These are phyloP conservation scores for Hemichromis elongatus DNA, from an alignment of 2,113 vertebrate genomes.

Conservation along the genomic window DNA sequence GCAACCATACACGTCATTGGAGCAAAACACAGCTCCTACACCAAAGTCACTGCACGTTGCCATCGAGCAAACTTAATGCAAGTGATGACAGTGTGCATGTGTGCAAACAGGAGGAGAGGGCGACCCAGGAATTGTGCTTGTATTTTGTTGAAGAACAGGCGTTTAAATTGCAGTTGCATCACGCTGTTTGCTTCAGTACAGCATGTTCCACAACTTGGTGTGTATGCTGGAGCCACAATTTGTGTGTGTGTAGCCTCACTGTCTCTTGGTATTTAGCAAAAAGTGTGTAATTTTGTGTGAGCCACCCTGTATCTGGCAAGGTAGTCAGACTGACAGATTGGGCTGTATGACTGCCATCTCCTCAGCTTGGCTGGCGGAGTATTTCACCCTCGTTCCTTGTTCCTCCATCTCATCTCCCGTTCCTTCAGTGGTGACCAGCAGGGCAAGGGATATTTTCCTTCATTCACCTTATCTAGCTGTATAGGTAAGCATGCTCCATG, in stretches of 20 bases:
- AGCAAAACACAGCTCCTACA: background rate
- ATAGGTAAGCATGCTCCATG: background rate
- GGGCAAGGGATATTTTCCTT: constrained; percentile 20
- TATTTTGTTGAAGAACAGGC: background rate
- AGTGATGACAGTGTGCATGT: background rate
- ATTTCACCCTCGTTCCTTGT: constrained; percentile 21
- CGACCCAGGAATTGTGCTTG: background rate
- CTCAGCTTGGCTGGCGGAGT: constrained; percentile 50
- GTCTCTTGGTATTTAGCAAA: constrained; percentile 56
- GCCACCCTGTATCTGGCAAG: constrained; percentile 63
- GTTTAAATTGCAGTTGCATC: background rate
- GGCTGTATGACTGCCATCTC: constrained; percentile 65
- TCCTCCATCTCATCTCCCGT: constrained; percentile 29
- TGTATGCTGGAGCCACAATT: constrained; percentile 8
- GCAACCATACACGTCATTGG: background rate
- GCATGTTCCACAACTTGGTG: constrained; percentile 32
- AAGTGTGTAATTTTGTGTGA: constrained; percentile 58
- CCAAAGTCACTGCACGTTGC: background rate
- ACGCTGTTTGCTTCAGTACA: constrained; percentile 23
- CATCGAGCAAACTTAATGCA: background rate
- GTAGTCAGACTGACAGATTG: constrained; percentile 73
- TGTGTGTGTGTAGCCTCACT: background rate
- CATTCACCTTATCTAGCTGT: constrained; percentile 24
- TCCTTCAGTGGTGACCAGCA: constrained; percentile 43
- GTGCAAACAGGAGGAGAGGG: background rate